Evolutionary conservation across 2,113 vertebrate species (phyloP), one percentile per base, ranked within the genome.

Genomic region (Thryonomys swinderianus): DNA sequence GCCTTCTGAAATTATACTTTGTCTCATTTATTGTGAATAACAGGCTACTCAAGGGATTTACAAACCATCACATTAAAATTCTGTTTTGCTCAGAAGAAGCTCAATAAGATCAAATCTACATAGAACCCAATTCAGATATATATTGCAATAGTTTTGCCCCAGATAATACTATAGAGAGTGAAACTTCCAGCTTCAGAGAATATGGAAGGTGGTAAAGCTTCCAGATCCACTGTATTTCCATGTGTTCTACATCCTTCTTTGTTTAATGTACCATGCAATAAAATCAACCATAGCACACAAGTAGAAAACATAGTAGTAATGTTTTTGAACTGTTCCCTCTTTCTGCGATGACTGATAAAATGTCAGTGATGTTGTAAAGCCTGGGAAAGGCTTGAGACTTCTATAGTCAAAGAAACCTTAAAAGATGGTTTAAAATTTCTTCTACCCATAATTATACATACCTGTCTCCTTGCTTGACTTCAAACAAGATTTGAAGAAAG

Each of bases 1-100:
- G 3, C 78, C 55, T 85, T 95, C 16, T 96, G 55, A 92, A 90
- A 55, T 61, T 92, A 85, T 53, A 53, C 95, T 90, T 71, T 85
- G 34, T 83, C 59, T 88, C 34, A 80, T 37, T 90, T 32, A 85
- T 17, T 57, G 17, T 57, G 55, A 17, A 25, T 73, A 88, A 79
- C 27, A 94, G 48, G 40, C 32, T 91, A 74, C 57, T 66, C 45
- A 82, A 87, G 62, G 79, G 4, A 42, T 30, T 25, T 61, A 5
- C 2, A 92, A 40, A 78, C 23, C 27, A 90, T 34, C 18, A 20
- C 23, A 0, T 92, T 88, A 83, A 94, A 34, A 82, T 23, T 85
- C n/a, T 92, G 1, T 71, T 21, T n/a, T 86, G 30, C 34, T 92
- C 37, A 23, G 25, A 81, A 48, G 53, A 76, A 84, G n/a, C 4